These are phyloP conservation scores for Coenonympha glycerion DNA, from an alignment of 2,888 invertebrate species.

Conservation along the genomic window DNA sequence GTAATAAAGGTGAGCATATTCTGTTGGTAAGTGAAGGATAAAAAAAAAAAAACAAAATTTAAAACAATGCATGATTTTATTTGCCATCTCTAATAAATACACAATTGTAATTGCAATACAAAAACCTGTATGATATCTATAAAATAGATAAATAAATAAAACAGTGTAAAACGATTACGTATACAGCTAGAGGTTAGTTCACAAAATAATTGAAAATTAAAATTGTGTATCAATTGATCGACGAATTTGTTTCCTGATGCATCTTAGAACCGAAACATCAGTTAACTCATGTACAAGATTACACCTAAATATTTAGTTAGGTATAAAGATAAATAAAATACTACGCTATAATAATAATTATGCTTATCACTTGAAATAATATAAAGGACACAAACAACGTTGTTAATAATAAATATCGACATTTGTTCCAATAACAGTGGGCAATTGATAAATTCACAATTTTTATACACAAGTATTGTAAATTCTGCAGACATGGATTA, in stretches of 20 bases:
- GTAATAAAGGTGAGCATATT: no score
- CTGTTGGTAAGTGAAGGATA: neutral
- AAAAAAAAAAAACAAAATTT: constrained; percentile 35
- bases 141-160: constrained; percentile 28
- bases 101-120: constrained; percentile 61
- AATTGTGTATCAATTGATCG: constrained; percentile 69
- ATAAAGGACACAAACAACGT: constrained; percentile 40
- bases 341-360: constrained; percentile 40
- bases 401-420: constrained; percentile 43
- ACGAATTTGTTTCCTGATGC: constrained; percentile 44
- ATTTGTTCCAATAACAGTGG: constrained; percentile 31
- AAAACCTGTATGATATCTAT: constrained; percentile 45
- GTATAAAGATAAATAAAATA: constrained; percentile 55
- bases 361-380: constrained; percentile 53
- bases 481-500: neutral
- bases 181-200: constrained; percentile 36
- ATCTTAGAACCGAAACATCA: constrained; percentile 67
- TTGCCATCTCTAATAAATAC: constrained; percentile 68
- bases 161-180: constrained; percentile 31
- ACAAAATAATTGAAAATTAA: constrained; percentile 43
- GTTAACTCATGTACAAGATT: constrained; percentile 45
- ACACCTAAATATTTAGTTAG: constrained; percentile 42
- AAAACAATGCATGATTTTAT: constrained; percentile 68
- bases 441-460: constrained; percentile 26
- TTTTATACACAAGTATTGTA: constrained; percentile 29